Evolutionary conservation across 1,140 invertebrate genomes (phyloP).

Genomic region (Cataglyphis hispanica): DNA sequence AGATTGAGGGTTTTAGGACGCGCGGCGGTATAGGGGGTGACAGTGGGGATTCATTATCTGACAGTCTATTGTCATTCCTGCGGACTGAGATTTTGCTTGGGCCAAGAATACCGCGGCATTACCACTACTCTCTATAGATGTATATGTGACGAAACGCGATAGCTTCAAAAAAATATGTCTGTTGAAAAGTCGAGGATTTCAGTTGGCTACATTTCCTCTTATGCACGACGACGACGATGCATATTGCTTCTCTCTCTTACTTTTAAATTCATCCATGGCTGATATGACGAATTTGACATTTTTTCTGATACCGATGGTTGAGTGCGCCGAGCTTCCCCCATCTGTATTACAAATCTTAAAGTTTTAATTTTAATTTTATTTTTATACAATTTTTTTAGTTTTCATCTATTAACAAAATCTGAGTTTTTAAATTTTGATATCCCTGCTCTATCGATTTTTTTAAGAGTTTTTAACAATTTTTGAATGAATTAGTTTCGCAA

Average conservation of each 20-base stretch:
- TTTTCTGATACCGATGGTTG: neutral
- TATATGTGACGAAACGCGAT: conserved; percentile 63
- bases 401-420: neutral
- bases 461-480: neutral
- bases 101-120: conserved; percentile 69
- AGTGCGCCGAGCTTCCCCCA: neutral
- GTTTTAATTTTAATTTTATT: neutral
- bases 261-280: neutral
- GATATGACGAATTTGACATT: neutral
- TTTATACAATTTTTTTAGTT: too few species aligned
- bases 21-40: conserved; percentile 75
- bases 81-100: conserved; percentile 80
- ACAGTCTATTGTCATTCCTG: conserved; percentile 84
- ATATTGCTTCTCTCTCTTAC: neutral
- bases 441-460: too few species aligned
- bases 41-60: conserved; percentile 83
- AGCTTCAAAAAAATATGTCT: conserved; percentile 68
- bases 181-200: conserved; percentile 65
- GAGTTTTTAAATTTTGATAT: neutral
- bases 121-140: conserved; percentile 60
- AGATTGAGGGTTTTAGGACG: conserved; percentile 79
- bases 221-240: neutral
- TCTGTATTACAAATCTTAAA: neutral
- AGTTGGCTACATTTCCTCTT: conserved; percentile 37
- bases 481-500: neutral